These are phyloP conservation scores for Gallinago stenura DNA, from an alignment of 2,797 vertebrate species.

Conservation along the genomic window DNA sequence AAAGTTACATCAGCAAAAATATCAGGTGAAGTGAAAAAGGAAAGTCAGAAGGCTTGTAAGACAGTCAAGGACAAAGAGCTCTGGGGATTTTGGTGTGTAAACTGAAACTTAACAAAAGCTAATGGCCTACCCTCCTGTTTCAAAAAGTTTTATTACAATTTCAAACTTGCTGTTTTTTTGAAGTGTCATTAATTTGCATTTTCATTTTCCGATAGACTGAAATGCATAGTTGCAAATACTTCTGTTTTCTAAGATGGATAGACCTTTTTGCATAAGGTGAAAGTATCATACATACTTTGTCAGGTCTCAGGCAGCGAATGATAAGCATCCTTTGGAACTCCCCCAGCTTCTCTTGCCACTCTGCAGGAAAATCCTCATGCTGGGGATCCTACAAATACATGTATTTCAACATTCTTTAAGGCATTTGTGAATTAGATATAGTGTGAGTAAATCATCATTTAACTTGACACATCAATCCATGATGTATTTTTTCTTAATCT, in stretches of 20 bases:
- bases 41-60: neutral
- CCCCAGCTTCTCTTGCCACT: conserved; percentile 82
- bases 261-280: neutral
- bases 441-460: neutral
- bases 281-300: conserved; percentile 80
- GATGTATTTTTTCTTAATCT: neutral
- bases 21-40: neutral
- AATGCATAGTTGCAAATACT: neutral
- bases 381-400: conserved; percentile 81
- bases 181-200: neutral
- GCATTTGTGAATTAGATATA: neutral
- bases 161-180: neutral
- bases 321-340: conserved; percentile 89
- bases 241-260: neutral
- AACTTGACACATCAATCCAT: neutral
- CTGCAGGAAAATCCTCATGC: conserved; percentile 82
- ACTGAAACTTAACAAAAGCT: neutral
- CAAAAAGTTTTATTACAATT: neutral
- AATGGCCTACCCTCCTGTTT: neutral
- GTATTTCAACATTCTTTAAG: neutral
- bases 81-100: neutral
- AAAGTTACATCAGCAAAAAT: neutral
- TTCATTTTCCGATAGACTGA: neutral
- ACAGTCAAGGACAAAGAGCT: neutral
- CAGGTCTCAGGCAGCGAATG: conserved; percentile 87